Evolutionary conservation across 2,797 vertebrate genomes (phyloP).

Genomic region (Euphonia xanthogaster): DNA sequence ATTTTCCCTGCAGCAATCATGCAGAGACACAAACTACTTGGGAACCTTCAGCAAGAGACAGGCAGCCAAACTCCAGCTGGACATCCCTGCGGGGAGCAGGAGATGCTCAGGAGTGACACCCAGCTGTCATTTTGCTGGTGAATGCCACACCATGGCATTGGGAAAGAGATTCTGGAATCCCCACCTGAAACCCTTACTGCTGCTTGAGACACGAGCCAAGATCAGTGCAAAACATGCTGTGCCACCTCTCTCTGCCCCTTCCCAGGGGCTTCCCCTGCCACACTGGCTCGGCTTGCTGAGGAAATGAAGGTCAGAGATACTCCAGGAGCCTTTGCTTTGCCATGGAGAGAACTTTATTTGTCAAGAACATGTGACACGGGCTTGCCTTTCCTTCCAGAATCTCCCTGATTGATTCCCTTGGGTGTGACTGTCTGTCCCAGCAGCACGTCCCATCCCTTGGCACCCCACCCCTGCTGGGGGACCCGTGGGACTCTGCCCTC

Average conservation of each 20-base stretch:
- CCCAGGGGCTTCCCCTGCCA: background rate
- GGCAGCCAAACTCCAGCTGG: background rate
- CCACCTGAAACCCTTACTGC: accelerated
- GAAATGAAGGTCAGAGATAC: background rate
- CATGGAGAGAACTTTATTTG: background rate
- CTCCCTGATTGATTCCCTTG: background rate
- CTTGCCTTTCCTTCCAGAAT: background rate
- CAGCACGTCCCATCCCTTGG: background rate
- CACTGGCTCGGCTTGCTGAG: accelerated
- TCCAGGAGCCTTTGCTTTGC: background rate
- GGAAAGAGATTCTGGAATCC: background rate
- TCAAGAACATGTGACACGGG: background rate
- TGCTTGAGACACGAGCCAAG: background rate
- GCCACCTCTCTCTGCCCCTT: background rate
- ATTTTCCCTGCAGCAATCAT: background rate
- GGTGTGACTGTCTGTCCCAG: background rate
- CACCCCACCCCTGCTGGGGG: background rate
- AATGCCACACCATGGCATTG: accelerated
- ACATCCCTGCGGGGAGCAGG: background rate
- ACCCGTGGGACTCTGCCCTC: background rate
- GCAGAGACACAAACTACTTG: background rate
- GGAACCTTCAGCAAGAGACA: background rate
- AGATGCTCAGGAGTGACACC: background rate
- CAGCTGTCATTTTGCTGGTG: accelerated
- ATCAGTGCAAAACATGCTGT: background rate